Percentiles rank a stretch among this genome's conserved stretches.
Conservation (phyloP, 2,797 vertebrate species). For the Clarias fuscus region DNA sequence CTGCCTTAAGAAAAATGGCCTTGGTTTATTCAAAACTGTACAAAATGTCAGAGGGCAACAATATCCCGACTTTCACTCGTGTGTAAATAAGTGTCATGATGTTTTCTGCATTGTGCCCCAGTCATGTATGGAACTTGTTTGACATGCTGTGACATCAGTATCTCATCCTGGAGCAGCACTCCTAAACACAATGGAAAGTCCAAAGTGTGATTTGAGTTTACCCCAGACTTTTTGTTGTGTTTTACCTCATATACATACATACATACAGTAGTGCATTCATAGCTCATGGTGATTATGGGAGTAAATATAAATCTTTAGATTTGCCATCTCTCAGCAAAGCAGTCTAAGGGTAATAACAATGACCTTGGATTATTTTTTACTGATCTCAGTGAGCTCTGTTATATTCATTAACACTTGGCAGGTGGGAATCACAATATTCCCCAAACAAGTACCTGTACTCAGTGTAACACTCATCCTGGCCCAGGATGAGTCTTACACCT, state of each 20-base stretch:
- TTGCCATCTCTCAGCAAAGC: not conserved
- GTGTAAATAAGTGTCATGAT: not conserved
- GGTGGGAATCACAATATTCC: slow-evolving; percentile 41
- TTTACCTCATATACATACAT: too few species aligned
- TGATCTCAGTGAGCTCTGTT: slow-evolving; percentile 11
- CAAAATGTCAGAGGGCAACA: not conserved
- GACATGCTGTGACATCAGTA: not conserved
- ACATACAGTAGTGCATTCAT: not conserved
- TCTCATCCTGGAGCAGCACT: not conserved
- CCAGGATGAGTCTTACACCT: not conserved
- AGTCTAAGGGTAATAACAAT: not conserved
- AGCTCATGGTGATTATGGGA: not conserved
- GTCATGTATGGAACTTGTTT: not conserved
- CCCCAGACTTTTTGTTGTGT: not conserved
- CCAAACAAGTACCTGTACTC: not conserved
- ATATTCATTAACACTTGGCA: slow-evolving; percentile 53
- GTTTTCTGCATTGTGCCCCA: not conserved
- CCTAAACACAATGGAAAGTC: not conserved
- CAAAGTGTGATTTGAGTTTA: not conserved
- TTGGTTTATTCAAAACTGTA: not conserved
- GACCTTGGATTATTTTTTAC: slow-evolving; percentile 42
- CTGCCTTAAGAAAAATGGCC: not conserved
- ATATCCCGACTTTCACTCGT: not conserved
- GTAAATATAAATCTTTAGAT: not conserved
- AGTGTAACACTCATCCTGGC: not conserved